phyloP scores from a whole-genome alignment of 2,113 vertebrate species.

The Bubo scandiacus region DNA sequence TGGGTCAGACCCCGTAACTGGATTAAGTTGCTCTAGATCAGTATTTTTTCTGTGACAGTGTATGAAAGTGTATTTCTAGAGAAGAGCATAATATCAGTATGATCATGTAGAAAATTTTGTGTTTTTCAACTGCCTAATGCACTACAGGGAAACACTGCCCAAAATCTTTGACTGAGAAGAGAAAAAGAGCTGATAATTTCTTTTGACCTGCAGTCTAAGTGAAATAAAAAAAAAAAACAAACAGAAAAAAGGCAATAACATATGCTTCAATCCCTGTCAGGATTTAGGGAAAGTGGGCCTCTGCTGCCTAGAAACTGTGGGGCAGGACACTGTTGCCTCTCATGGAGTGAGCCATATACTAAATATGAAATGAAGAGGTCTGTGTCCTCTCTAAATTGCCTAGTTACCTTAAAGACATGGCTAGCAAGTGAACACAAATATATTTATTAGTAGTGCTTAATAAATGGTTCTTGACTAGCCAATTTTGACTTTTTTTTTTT shows the following conservation, averaged over 20 bases:
- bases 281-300: not conserved
- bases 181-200: not conserved
- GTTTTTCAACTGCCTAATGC: not conserved
- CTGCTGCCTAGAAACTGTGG: not conserved
- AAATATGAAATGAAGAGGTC: not conserved
- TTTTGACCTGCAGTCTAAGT: not conserved
- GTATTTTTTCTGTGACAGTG: not conserved
- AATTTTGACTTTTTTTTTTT: not conserved
- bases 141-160: not conserved
- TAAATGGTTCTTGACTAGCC: not conserved
- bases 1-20: not conserved
- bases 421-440: not conserved
- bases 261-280: not conserved
- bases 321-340: not conserved
- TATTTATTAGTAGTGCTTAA: not conserved
- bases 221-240: not conserved
- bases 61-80: not conserved
- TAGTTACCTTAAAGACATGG: not conserved
- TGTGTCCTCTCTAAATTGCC: not conserved
- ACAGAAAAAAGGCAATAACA: not conserved
- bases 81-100: not conserved
- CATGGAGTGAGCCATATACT: fast-evolving
- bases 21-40: not conserved
- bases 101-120: not conserved
- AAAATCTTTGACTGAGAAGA: not conserved